Percentiles rank a stretch among this genome's conserved stretches.
Conservation (phyloP, 2,888 invertebrate species). For the Cyclophora punctaria region DNA sequence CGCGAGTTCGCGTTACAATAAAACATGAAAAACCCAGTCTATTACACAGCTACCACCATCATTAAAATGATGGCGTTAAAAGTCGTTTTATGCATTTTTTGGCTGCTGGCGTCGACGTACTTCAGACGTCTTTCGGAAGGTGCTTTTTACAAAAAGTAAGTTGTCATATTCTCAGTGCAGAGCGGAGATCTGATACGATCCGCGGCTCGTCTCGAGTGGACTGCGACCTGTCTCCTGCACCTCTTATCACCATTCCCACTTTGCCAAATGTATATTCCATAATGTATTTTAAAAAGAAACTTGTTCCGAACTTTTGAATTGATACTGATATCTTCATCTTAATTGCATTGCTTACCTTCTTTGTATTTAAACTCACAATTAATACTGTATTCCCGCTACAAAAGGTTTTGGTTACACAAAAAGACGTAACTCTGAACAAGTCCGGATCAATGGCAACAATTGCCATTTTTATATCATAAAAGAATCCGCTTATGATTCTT, state of each 20-base stretch:
- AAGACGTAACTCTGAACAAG: constrained; percentile 19
- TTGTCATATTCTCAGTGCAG: constrained; percentile 49
- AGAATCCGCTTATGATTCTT: constrained; percentile 47
- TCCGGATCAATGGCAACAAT: constrained; percentile 28
- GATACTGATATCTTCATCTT: too few relatives aligned
- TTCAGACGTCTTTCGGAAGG: constrained; percentile 57
- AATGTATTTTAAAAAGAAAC: too few relatives aligned
- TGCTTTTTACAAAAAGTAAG: constrained; percentile 52
- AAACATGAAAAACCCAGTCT: constrained; percentile 23
- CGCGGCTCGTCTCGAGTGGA: constrained; percentile 47
- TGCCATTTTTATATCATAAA: constrained; percentile 45
- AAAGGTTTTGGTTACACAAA: too few relatives aligned
- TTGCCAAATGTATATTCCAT: too few relatives aligned
- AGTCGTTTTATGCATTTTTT: constrained; percentile 50
- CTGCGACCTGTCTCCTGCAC: constrained; percentile 43
- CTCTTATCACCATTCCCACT: constrained; percentile 17
- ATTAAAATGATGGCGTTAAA: constrained; percentile 37
- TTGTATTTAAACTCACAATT: too few relatives aligned
- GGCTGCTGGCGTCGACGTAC: constrained; percentile 35
- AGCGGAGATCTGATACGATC: constrained; percentile 44
- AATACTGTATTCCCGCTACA: too few relatives aligned
- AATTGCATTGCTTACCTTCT: too few relatives aligned
- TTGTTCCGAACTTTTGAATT: too few relatives aligned
- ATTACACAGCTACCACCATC: constrained; percentile 24
- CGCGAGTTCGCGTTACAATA: constrained; percentile 7